Evolutionary conservation across 2,888 invertebrate genomes (phyloP).

Genomic region (Schizaphis graminum): DNA sequence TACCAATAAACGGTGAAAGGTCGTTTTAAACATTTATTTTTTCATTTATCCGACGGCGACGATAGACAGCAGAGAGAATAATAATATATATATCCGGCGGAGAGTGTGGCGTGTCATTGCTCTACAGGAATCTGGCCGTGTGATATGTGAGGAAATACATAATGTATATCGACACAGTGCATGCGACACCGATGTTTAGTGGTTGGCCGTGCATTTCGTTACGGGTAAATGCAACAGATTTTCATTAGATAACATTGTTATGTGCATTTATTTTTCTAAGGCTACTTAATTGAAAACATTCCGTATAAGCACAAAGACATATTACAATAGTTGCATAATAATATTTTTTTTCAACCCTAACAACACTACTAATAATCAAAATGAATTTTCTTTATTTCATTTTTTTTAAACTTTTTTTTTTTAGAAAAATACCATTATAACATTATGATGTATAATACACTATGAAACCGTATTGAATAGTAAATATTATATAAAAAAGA

Average conservation of each 20-base stretch:
- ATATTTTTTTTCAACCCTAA: neutral
- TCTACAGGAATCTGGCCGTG: neutral
- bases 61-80: neutral
- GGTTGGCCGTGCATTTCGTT: neutral
- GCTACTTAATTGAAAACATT: conserved; percentile 8
- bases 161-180: neutral
- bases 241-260: neutral
- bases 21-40: neutral
- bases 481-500: neutral
- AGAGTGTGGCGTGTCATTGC: neutral
- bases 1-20: neutral
- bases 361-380: neutral
- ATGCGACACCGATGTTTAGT: neutral
- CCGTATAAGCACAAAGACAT: neutral
- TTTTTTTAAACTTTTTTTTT: neutral
- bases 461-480: conserved; percentile 34
- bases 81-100: neutral
- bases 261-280: neutral
- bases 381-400: neutral
- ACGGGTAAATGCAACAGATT: neutral
- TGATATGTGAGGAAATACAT: neutral
- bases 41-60: neutral
- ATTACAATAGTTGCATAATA: neutral
- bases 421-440: conserved; percentile 21
- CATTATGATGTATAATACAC: neutral